These are phyloP conservation scores for Amphipoea lucens DNA, from an alignment of 2,888 invertebrate genomes.

Conservation along the genomic window DNA sequence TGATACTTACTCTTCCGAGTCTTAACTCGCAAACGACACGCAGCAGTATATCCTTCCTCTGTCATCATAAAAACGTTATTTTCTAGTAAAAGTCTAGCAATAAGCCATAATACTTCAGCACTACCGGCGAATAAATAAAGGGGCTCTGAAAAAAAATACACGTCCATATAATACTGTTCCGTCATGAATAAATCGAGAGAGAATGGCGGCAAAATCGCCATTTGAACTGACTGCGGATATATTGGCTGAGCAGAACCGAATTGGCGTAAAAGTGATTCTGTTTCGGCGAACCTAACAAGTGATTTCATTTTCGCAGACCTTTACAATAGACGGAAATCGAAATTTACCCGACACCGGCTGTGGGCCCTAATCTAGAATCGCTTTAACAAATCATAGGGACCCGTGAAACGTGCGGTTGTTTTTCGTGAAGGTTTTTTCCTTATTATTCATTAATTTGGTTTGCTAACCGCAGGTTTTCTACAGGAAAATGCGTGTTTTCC, in stretches of 20 bases:
- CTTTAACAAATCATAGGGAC: constrained; percentile 79
- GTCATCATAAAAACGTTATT: constrained; percentile 57
- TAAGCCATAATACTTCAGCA: constrained; percentile 59
- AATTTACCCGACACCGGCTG: constrained; percentile 78
- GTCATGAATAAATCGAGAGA: constrained; percentile 66
- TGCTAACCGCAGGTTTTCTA: constrained; percentile 57
- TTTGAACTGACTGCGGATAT: constrained; percentile 73
- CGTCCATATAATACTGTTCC: constrained; percentile 52
- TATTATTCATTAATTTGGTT: constrained; percentile 63
- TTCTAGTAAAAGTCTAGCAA: constrained; percentile 60
- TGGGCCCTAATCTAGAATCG: constrained; percentile 78
- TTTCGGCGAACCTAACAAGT: constrained; percentile 78
- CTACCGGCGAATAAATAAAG: constrained; percentile 58
- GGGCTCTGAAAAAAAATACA: constrained; percentile 56
- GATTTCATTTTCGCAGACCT: constrained; percentile 81
- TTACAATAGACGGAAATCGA: constrained; percentile 84
- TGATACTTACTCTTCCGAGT: constrained; percentile 27
- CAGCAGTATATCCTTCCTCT: constrained; percentile 46
- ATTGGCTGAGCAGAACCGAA: constrained; percentile 74
- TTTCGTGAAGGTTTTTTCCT: constrained; percentile 47
- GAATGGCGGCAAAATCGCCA: constrained; percentile 70
- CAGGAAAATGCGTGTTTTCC: constrained; percentile 55
- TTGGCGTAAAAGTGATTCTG: constrained; percentile 83
- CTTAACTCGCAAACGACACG: constrained; percentile 51
- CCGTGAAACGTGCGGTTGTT: constrained; percentile 68